Base-by-base conservation (phyloP, 2,113 vertebrate genomes). In the Helogale parvula region DNA sequence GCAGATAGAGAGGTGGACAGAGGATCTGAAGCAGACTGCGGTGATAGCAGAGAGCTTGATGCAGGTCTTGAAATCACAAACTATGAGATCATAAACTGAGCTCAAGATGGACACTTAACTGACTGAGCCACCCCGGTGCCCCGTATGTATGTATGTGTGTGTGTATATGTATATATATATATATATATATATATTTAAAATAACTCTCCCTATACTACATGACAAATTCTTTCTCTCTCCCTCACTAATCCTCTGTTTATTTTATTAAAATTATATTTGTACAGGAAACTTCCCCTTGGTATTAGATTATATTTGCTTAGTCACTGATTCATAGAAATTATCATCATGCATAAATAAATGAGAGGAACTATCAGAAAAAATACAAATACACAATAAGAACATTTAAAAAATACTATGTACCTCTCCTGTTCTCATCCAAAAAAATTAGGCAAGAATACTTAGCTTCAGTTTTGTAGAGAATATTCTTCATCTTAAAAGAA, bases 251-350 rank as follows among this genome's bases (percentile, higher is more conserved):
- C 21, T 86, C 41, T 76, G 13, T 47, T 92, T 83, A 57, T 76
- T 85, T 65, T 93, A 47, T 38, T 76, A 85, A 93, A 90, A 85
- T 71, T 16, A 90, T 12, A 77, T 63, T 60, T 95, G n/a, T 47
- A 93, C 0, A 41, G 10, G 60, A 85, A 95, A 31, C 8, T 81
- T n/a, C 47, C 11, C 8, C 1, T 76, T 91, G 29, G 29, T 77
- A 93, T 60, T 94, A 66, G 45, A 89, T 96, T 54, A 66, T 94
- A 86, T 88, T 94, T 87, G 21, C 68, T 90, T 90, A 57, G 60
- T 72, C 65, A 94, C 19, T 82, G 31, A 87, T 63, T 80, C 92
- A 25, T 65, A 76, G n/a, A 76, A 92, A 71, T 83, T 88, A 16
- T 11, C 54, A 1, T 94, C 50, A 71, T 79, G 3, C 54, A 82